phyloP scores from a whole-genome alignment of 2,888 invertebrate species.

The Glomeris marginata region DNA sequence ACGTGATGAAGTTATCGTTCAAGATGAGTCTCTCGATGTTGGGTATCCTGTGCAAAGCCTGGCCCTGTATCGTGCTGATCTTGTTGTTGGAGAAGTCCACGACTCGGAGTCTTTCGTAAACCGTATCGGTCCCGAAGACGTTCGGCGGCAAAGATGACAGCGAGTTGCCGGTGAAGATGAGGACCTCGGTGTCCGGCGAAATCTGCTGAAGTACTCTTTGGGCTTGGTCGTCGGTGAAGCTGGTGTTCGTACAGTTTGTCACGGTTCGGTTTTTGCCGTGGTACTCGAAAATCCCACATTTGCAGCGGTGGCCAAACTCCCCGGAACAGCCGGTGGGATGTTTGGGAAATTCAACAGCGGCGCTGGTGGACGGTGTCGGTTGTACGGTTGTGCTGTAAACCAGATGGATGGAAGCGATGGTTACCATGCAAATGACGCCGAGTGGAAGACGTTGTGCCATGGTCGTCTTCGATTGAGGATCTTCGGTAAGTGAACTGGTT shows the following conservation, averaged over 20 bases:
- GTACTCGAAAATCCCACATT: background rate
- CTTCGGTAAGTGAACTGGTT: too few species aligned
- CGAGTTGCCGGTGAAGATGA: constrained; percentile 55
- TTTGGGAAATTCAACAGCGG: too few species aligned
- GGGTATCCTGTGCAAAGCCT: constrained; percentile 55
- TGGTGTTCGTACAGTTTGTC: constrained; percentile 53
- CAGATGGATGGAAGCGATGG: too few species aligned
- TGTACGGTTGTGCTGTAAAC: too few species aligned
- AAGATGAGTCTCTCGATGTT: constrained; percentile 50
- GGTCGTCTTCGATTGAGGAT: too few species aligned
- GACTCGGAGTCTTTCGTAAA: constrained; percentile 41
- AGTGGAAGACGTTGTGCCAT: too few species aligned
- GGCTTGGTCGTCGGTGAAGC: constrained; percentile 39
- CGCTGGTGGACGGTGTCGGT: too few species aligned
- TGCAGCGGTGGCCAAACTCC: constrained; percentile 4
- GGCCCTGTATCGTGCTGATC: constrained; percentile 53
- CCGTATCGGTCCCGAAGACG: constrained; percentile 47
- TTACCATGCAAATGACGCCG: too few species aligned
- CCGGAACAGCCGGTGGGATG: constrained; percentile 1
- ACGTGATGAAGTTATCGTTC: constrained; percentile 52
- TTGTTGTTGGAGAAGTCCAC: constrained; percentile 60
- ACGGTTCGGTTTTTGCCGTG: constrained; percentile 24
- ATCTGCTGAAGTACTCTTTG: constrained; percentile 40
- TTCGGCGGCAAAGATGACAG: constrained; percentile 50
- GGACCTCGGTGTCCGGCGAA: constrained; percentile 45